Base-by-base conservation (phyloP, 64 coral and sea anemone species). In the Orbicella faveolata region DNA sequence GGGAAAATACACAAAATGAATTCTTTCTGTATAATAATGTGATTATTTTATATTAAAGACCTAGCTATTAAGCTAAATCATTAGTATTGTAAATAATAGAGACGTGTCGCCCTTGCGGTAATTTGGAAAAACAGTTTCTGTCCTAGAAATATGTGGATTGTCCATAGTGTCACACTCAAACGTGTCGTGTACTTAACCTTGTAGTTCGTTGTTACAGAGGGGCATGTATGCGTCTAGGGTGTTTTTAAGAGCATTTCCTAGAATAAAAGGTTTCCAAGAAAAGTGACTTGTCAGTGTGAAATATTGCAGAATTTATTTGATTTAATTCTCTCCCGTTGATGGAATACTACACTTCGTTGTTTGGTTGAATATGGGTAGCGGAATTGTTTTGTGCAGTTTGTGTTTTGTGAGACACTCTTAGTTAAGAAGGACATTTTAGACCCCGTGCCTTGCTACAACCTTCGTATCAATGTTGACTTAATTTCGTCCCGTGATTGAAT, bases 221-320 rank as follows among this genome's bases (percentile, higher is more conserved):
- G 65, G 20, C 63, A 36, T 85, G 26, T 72, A 26, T 52, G 19
- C 64, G 20, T 72, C 36, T 72, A 85, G 23, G 82, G 82, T 72
- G 82, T 85, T 73, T 83, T 70, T 85, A 70, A 73, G 63, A 85
- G 61, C 63, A 85, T 85, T 85, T 85, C 82, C 82, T 52, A 72
- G 82, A 85, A 85, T 85, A 85, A 85, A 85, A 52, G 37, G 34
- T 85, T 85, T 85, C 65, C 63, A 85, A 85, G 64, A 85, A 85
- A 85, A 52, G 25, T 11, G 21, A 70, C 23, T 70, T 70, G 67
- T 48, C 44, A 48, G 21, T 70, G 21, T 70, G 67, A 70, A 70
- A 25, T 70, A 23, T 59, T 59, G 55, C 55, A 14, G 55, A 2
- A 59, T 59, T 59, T 59, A 59, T 59, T 59, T 59, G 0, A 14